A percentile compares a stretch with the other conserved stretches of the same genome.
Conservation (phyloP, 2,797 vertebrate genomes). For the Masticophis lateralis region DNA sequence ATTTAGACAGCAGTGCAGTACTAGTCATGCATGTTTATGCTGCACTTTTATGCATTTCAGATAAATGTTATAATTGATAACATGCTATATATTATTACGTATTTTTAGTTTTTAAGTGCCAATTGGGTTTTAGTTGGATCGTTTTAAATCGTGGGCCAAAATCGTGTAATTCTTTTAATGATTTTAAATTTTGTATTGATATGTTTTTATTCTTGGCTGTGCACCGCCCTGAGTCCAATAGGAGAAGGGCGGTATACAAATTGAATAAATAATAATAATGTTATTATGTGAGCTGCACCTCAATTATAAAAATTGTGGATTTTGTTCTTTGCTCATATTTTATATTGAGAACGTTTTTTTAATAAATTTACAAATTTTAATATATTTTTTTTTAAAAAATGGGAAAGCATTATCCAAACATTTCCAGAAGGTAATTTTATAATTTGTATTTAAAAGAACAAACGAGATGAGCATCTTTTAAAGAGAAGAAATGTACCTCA, state of each 20-base stretch:
- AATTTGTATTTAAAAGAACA: conserved; percentile 79
- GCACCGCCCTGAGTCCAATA: too few relatives aligned
- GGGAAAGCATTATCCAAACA: background rate
- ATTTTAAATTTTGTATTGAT: too few relatives aligned
- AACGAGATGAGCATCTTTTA: conserved; percentile 96
- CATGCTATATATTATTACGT: background rate
- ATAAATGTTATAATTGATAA: background rate
- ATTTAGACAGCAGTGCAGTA: background rate
- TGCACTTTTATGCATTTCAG: background rate
- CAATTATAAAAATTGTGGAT: background rate
- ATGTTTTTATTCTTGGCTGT: too few relatives aligned
- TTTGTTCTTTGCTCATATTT: background rate
- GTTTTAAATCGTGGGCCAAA: too few relatives aligned
- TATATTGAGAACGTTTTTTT: background rate
- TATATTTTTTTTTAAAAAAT: background rate
- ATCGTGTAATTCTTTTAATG: too few relatives aligned
- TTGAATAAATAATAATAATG: too few relatives aligned
- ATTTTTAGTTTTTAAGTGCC: background rate
- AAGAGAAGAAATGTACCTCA: conserved; percentile 97
- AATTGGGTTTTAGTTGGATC: too few relatives aligned
- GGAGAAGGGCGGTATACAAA: too few relatives aligned
- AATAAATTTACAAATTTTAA: background rate
- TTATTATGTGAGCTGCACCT: background rate
- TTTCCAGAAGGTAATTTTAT: background rate
- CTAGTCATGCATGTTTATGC: background rate